Base-by-base conservation (phyloP, 2,113 vertebrate species). In the Daphoenositta chrysoptera region DNA sequence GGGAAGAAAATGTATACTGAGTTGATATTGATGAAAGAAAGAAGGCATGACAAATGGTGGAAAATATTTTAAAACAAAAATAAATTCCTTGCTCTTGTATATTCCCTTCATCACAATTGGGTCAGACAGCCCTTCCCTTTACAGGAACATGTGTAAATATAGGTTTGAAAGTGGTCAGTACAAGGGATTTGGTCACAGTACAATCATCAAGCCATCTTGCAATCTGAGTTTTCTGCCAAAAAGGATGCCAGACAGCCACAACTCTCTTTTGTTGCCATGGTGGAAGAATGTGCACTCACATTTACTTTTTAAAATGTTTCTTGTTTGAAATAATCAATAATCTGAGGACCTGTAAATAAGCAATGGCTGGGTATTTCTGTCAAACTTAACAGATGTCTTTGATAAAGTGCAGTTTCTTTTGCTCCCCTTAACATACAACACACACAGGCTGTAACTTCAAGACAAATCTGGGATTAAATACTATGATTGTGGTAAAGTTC, bases 81-180 rank as follows among this genome's bases (percentile, higher is more conserved):
- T 14, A 58, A 76, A 69, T 72, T 12, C 57, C 20, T 23, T 79
- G 44, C 6, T 44, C 17, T 61, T 61, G 4, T 82, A 53, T 80
- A 82, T 85, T 80, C 21, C 31, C 61, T 93, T 79, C 78, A 76
- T 54, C 4, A 8, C 57, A 85, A 69, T 6, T 54, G 45, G 21
- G 66, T 86, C 50, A 88, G 84, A 82, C 33, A 68, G 63, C 22
- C 53, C 45, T 69, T 79, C 45, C 66, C 8, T 73, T 94, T 93
- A 95, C 83, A 90, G 91, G 83, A 96, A 95, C 45, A 70, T 50
- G 39, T 44, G 47, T 94, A 95, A 96, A 94, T 85, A 95, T 47
- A 92, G 76, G 71, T 92, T 89, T n/a, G 6, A 73, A 88, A 86
- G 71, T 77, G 92, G 83, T 92, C 63, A 83, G 69, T 54, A 75